Evolutionary conservation across 1,140 invertebrate species (phyloP), one percentile per base, ranked within the genome.

Genomic region (Drosophila sucinea): DNA sequence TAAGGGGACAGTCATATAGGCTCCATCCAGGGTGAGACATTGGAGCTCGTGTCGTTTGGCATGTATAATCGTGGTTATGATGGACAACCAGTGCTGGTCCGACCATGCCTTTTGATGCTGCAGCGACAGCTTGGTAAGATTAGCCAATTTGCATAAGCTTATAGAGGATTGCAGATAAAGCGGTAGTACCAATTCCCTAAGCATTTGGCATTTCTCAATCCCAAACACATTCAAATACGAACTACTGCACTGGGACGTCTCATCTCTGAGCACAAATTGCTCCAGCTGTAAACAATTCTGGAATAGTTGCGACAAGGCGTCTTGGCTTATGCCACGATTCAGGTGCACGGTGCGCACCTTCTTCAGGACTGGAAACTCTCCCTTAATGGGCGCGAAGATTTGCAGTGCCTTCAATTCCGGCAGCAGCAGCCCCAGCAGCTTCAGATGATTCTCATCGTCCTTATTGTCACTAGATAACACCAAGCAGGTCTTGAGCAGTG

Each of bases 51-150:
- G 57, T 23, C 67, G 67, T 40, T 86, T 85, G 32, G 51, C 51
- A 4, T 8, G 1, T 11, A 85, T 69, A 25, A 85, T 69, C 32
- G 57, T 10, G 11, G 5, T 10, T 2, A 86, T 55, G 6, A 25
- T 29, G 25, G 62, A 32, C 55, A 85, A 27, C 81, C 81, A 85
- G 38, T 69, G 67, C 38, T 55, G 35, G 29, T 33, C 51, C 3
- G 44, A 27, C 70, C 78, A 78, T 0, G 74, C 55, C 3, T 35
- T 51, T 23, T 51, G 41, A 5, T 66, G 70, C 40, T 81, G 70
- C 41, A 85, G 65, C 3, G 82, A 67, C 5, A 85, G 23, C 2
- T 62, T 17, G 4, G 25, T 62, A 3, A 85, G 57, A 7, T 86
- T 27, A 0, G 1, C 3, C 55, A 85, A 33, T 0, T 56, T 10